A percentile compares a stretch with the other conserved stretches of the same genome.
These are phyloP conservation scores for Pogonus chalceus DNA, from an alignment of 1,140 invertebrate species.

Conservation along the genomic window DNA sequence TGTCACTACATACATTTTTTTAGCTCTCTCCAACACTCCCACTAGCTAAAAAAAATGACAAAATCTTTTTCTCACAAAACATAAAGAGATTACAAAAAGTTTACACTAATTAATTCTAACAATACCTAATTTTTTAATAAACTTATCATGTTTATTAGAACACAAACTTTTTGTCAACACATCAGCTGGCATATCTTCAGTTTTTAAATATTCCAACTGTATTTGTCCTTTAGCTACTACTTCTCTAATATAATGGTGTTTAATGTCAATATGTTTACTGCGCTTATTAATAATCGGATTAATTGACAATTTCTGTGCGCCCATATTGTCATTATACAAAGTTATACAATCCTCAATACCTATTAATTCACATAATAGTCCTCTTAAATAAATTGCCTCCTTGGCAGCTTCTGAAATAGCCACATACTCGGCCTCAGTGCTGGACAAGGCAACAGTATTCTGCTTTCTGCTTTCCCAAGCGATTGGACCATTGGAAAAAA, in stretches of 20 bases:
- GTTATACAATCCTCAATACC: background rate
- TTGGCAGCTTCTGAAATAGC: conserved; percentile 9
- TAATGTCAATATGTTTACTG: conserved; percentile 16
- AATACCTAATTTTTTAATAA: conserved; percentile 8
- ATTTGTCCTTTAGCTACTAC: conserved; percentile 10
- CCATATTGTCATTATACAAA: conserved; percentile 15
- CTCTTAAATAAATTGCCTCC: conserved; percentile 11
- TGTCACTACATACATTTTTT: no score
- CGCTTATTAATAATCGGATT: conserved; percentile 6
- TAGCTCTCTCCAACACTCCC: no score
- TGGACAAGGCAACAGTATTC: conserved; percentile 15
- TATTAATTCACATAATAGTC: no score
- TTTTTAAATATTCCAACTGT: conserved; percentile 14
- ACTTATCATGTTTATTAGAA: conserved; percentile 15
- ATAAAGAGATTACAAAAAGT: no score
- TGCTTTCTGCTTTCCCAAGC: conserved; percentile 17
- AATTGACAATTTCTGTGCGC: conserved; percentile 11
- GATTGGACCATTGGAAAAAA: conserved; percentile 10
- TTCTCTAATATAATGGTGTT: conserved; percentile 14
- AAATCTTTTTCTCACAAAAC: no score
- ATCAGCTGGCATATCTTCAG: conserved; percentile 13
- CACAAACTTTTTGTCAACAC: conserved; percentile 15
- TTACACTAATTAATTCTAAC: no score
- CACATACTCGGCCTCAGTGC: conserved; percentile 2
- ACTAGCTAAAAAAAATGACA: no score